Evolutionary conservation across 2,113 vertebrate genomes (phyloP), one percentile per base, ranked within the genome.

Genomic region (Cygnus atratus): DNA sequence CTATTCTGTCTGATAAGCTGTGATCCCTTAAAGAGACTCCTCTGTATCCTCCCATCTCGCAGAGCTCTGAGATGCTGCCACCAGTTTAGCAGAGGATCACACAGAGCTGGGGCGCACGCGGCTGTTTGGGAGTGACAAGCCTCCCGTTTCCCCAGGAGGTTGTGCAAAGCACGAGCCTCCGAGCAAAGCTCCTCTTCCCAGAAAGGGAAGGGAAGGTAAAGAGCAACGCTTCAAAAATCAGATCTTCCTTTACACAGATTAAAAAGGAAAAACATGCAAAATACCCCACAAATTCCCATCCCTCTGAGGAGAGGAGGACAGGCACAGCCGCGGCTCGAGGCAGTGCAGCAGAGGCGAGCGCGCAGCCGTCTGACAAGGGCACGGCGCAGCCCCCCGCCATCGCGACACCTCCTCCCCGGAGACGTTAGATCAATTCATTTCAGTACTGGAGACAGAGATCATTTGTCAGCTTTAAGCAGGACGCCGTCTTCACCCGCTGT

Each of bases 401-500:
- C 6, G 1, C 2, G 31, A 13, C 8, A 2, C 21, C 75, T 67
- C 33, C 72, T 76, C 66, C 87, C 52, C 0, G 1, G 74, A 31
- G 65, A 37, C 6, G 0, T 26, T 16, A 44, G 63, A 74, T 17
- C 72, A 43, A 3, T 10, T 9, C 70, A 9, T 35, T 43, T 8
- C 75, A 46, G 6, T 4, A 0, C 24, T 7, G 62, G n/a, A 39
- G 26, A 15, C 68, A 37, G 63, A 20, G 46, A 24, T 20, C 17
- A 2, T 17, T 19, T 61, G 59, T 14, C 55, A 48, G 83, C 65
- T 29, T 13, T 4, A 3, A 65, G 66, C 62, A 46, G 44, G 66
- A 52, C 29, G 13, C 6, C 0, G 1, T 2, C 0, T 1, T 26
- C 67, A 7, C 66, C 31, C 1, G 3, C 78, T 29, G 33, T 6